Percentiles rank a stretch among this genome's conserved stretches.
These are phyloP conservation scores for Drosophila nigromelanica DNA, from an alignment of 1,140 invertebrate genomes.

Conservation along the genomic window DNA sequence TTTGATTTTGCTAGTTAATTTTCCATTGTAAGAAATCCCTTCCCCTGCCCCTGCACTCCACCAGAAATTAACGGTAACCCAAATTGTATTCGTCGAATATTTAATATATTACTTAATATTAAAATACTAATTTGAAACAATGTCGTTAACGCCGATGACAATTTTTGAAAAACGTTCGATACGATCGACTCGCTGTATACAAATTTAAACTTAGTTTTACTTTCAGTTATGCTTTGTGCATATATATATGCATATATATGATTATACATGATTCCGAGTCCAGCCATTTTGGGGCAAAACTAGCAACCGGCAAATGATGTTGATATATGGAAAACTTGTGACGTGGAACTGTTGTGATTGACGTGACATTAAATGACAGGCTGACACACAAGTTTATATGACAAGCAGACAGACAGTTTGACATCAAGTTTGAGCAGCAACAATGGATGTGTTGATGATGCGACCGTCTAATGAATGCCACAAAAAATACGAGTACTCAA, in stretches of 20 bases:
- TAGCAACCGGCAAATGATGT: slow-evolving; percentile 47
- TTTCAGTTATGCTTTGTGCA: background rate
- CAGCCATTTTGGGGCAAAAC: slow-evolving; percentile 27
- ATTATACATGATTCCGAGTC: background rate
- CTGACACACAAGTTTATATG: slow-evolving; percentile 52
- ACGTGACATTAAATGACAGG: slow-evolving; percentile 74
- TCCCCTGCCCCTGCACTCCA: too few relatives aligned
- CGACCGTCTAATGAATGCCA: slow-evolving; percentile 48
- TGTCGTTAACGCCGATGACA: too few relatives aligned
- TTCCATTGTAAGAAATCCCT: too few relatives aligned
- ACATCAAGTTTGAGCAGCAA: slow-evolving; percentile 28
- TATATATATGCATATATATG: slow-evolving; percentile 1
- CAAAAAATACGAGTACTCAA: slow-evolving; percentile 24
- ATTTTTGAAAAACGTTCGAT: too few relatives aligned
- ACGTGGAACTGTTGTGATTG: slow-evolving; percentile 62
- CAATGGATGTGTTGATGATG: slow-evolving; percentile 32
- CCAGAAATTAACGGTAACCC: too few relatives aligned
- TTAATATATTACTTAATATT: too few relatives aligned
- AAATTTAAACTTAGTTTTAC: too few relatives aligned
- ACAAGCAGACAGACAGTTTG: slow-evolving; percentile 47
- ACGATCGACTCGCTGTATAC: too few relatives aligned
- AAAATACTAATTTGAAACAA: too few relatives aligned
- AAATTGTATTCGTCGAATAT: too few relatives aligned
- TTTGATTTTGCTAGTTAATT: too few relatives aligned
- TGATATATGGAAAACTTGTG: slow-evolving; percentile 44